Conservation (phyloP, 2,797 vertebrate species). For the Lindbergichthys nudifrons region DNA sequence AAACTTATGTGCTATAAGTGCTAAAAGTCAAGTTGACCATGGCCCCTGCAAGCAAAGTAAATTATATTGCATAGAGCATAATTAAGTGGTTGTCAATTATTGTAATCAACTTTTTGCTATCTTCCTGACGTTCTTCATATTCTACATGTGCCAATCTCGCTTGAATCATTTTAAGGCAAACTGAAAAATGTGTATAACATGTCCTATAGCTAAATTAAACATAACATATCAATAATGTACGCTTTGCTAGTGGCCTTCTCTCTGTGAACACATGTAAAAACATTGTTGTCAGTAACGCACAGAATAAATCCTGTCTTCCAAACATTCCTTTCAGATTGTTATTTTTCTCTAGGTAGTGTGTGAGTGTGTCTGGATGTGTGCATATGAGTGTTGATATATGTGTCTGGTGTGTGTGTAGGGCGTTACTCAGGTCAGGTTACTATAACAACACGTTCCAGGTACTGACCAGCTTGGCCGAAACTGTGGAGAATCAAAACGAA, state of each 20-base stretch:
- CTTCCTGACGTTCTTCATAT: neutral
- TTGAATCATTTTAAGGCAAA: no score
- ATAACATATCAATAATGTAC: no score
- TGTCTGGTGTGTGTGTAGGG: conserved; percentile 39
- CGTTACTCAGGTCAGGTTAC: conserved; percentile 62
- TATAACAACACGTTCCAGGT: conserved; percentile 58
- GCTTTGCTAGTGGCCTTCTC: neutral
- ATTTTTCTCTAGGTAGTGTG: conserved; percentile 9
- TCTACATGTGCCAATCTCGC: neutral
- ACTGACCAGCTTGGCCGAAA: conserved; percentile 13
- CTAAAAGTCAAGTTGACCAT: neutral
- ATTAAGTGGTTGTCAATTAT: neutral
- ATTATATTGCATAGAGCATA: neutral
- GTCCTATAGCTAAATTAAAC: no score
- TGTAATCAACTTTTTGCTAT: conserved; percentile 9
- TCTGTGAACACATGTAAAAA: neutral
- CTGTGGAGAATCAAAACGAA: conserved; percentile 5
- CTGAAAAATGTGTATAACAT: no score
- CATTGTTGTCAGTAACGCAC: neutral
- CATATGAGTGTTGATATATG: conserved; percentile 15
- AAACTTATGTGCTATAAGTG: neutral
- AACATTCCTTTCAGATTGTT: conserved; percentile 19
- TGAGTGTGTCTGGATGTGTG: neutral
- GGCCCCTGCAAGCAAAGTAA: neutral
- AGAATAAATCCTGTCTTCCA: neutral